Evolutionary conservation across 2,888 invertebrate species (phyloP).

Genomic region (Eupelmus urozonus): DNA sequence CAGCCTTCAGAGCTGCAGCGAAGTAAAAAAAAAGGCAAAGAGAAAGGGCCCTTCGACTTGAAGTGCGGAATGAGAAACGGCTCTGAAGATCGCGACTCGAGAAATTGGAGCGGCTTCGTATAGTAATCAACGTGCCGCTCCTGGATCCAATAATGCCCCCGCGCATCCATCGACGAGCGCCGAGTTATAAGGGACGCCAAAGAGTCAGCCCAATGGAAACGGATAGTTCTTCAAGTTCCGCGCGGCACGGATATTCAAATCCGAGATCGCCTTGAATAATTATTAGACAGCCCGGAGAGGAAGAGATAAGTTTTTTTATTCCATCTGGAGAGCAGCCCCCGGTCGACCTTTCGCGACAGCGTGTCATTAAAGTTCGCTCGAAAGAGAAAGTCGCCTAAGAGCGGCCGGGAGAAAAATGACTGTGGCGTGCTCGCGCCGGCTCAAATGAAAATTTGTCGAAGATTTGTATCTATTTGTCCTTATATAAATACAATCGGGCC

Average conservation of each 20-base stretch:
- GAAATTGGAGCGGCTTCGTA: constrained; percentile 50
- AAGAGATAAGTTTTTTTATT: too few species aligned
- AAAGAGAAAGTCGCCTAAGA: background rate
- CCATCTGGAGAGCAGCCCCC: too few species aligned
- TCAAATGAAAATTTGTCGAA: constrained; percentile 7
- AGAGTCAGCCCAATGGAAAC: background rate
- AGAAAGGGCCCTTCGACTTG: background rate
- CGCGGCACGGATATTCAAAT: constrained; percentile 3
- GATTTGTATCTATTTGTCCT: constrained; percentile 21
- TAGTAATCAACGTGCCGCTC: constrained; percentile 40
- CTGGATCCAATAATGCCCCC: constrained; percentile 33
- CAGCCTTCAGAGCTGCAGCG: background rate
- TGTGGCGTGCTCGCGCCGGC: too few species aligned
- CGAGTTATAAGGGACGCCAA: background rate
- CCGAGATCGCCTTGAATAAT: constrained; percentile 1
- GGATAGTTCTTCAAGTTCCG: constrained; percentile 12
- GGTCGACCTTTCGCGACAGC: background rate
- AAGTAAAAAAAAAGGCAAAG: constrained; percentile 15
- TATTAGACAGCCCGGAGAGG: too few species aligned
- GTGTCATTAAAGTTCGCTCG: background rate
- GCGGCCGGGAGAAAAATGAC: background rate
- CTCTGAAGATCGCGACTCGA: constrained; percentile 26
- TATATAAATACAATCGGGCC: constrained; percentile 14
- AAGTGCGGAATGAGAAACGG: constrained; percentile 36
- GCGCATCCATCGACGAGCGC: background rate